A percentile compares a stretch with the other conserved stretches of the same genome.
phyloP scores from a whole-genome alignment of 1,140 invertebrate genomes.

The Drosophila novamexicana region DNA sequence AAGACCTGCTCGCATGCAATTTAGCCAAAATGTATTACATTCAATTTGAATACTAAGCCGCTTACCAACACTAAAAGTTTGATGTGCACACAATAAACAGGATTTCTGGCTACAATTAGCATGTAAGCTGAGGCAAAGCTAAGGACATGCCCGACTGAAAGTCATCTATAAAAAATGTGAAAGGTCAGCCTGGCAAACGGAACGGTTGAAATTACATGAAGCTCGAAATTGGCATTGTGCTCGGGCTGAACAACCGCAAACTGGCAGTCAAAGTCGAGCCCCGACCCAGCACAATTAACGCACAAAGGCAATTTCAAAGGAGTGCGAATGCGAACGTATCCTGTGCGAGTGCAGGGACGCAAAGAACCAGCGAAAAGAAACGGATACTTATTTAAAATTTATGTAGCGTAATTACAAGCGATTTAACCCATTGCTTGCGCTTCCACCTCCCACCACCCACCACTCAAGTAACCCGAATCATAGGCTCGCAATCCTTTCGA shows the following conservation, averaged over 20 bases:
- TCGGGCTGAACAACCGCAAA: conserved; percentile 50
- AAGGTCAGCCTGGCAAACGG: conserved; percentile 28
- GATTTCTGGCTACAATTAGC: conserved; percentile 82
- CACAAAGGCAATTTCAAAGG: conserved; percentile 63
- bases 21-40: conserved; percentile 81
- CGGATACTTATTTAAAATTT: conserved; percentile 83
- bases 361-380: conserved; percentile 76
- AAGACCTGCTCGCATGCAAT: conserved; percentile 79
- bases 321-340: conserved; percentile 41
- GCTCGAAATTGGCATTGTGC: conserved; percentile 72
- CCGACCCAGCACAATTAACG: conserved; percentile 72
- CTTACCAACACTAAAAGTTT: conserved; percentile 83
- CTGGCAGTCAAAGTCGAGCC: conserved; percentile 44
- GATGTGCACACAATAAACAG: conserved; percentile 83
- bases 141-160: conserved; percentile 25
- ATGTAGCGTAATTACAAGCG: conserved; percentile 82
- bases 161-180: conserved; percentile 44
- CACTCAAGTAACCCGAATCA: conserved; percentile 19
- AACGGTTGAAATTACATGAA: conserved; percentile 34
- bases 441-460: background rate
- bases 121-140: conserved; percentile 62
- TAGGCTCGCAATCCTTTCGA: conserved; percentile 45
- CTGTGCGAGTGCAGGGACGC: conserved; percentile 56
- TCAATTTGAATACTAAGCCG: conserved; percentile 83
- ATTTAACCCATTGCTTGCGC: conserved; percentile 71